A percentile compares a stretch with the other conserved stretches of the same genome.
phyloP scores from a whole-genome alignment of 2,113 vertebrate genomes.

The Stegastes partitus region DNA sequence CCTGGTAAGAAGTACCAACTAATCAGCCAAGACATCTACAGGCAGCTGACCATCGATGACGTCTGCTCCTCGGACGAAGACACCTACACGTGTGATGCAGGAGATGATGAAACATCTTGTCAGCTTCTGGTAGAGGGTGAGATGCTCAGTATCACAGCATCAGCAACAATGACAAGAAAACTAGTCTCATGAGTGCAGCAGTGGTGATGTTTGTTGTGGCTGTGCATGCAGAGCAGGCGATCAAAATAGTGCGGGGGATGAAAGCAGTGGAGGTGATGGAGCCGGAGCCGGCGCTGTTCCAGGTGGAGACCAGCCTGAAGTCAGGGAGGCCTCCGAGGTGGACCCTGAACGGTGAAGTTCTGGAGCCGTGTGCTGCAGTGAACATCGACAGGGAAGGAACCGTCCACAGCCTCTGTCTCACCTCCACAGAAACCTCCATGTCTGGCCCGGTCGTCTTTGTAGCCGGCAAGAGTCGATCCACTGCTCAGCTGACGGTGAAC shows the following conservation, averaged over 20 bases:
- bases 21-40: conserved; percentile 90
- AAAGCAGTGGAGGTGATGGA: conserved; percentile 91
- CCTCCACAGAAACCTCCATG: conserved; percentile 91
- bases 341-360: conserved; percentile 86
- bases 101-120: conserved; percentile 91
- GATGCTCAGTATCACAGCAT: conserved; percentile 12
- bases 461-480: conserved; percentile 93
- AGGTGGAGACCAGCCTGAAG: conserved; percentile 91
- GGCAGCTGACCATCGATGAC: conserved; percentile 91
- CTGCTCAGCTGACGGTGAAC: conserved; percentile 89
- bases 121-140: conserved; percentile 96
- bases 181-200: background rate
- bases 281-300: conserved; percentile 89
- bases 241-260: conserved; percentile 89
- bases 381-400: conserved; percentile 89
- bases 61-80: conserved; percentile 92
- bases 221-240: conserved; percentile 91
- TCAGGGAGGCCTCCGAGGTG: conserved; percentile 91
- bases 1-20: conserved; percentile 88
- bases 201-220: conserved; percentile 46
- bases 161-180: background rate
- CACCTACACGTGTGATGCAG: conserved; percentile 92
- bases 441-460: conserved; percentile 90
- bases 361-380: conserved; percentile 83
- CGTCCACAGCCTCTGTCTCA: conserved; percentile 88